Conservation (phyloP, 2,113 vertebrate species). For the Hyla sarda region DNA sequence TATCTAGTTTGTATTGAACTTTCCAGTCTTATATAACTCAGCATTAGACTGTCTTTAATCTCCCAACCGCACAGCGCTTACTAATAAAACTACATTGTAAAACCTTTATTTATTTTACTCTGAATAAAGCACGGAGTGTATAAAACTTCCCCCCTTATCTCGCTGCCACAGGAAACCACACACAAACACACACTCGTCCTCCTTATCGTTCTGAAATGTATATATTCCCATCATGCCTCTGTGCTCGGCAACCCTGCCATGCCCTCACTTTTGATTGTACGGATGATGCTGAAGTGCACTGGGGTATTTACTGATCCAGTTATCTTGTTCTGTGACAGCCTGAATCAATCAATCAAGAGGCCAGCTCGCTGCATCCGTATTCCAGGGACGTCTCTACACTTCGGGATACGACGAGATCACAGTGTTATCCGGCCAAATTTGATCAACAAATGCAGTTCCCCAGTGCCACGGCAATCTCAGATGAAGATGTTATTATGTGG, state of each 20-base stretch:
- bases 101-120: conserved; percentile 47
- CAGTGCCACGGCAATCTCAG: conserved; percentile 91
- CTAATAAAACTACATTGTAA: conserved; percentile 54
- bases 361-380: conserved; percentile 79
- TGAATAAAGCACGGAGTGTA: conserved; percentile 48
- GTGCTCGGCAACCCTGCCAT: conserved; percentile 75
- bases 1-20: conserved; percentile 1
- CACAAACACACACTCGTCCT: conserved; percentile 54
- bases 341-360: conserved; percentile 95
- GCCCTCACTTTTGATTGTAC: conserved; percentile 79
- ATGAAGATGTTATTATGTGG: conserved; percentile 97
- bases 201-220: conserved; percentile 70
- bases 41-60: background rate
- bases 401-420: conserved; percentile 87
- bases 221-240: conserved; percentile 79
- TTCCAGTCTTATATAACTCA: background rate
- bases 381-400: conserved; percentile 84
- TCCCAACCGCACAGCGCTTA: background rate
- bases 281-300: conserved; percentile 81
- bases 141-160: conserved; percentile 59
- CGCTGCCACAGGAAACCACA: conserved; percentile 65
- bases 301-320: conserved; percentile 94
- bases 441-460: conserved; percentile 96
- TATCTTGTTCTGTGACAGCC: conserved; percentile 96
- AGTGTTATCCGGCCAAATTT: conserved; percentile 93